A percentile compares a stretch with the other conserved stretches of the same genome.
Evolutionary conservation across 1,140 invertebrate genomes (phyloP).

Genomic region (Zaprionus nigranus): DNA sequence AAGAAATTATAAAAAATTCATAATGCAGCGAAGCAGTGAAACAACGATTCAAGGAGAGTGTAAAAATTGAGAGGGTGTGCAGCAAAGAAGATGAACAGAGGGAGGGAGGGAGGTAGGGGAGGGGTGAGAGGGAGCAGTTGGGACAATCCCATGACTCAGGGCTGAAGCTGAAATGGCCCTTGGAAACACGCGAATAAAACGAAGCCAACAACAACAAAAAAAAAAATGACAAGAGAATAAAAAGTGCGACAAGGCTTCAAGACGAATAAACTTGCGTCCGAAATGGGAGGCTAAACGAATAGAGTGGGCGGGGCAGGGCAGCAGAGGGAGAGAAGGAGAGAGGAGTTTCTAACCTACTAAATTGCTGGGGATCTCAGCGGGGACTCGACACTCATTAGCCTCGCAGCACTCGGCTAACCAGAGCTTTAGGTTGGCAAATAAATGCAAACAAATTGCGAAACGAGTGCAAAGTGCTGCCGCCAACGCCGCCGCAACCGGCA

Average conservation of each 20-base stretch:
- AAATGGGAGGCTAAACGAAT: slow-evolving; percentile 26
- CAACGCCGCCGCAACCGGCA: slow-evolving; percentile 56
- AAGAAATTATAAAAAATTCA: slow-evolving; percentile 77
- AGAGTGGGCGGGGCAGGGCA: not conserved
- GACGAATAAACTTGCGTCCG: slow-evolving; percentile 40
- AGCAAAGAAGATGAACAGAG: no score
- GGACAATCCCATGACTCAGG: slow-evolving; percentile 57
- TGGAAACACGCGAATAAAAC: slow-evolving; percentile 62
- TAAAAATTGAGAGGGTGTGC: not conserved
- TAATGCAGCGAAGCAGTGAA: slow-evolving; percentile 68
- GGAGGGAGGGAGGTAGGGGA: no score
- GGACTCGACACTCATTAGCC: slow-evolving; percentile 47
- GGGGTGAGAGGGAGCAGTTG: not conserved
- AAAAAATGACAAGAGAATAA: slow-evolving; percentile 25
- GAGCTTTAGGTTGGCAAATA: slow-evolving; percentile 70
- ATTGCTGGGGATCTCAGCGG: not conserved
- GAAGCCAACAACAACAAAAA: slow-evolving; percentile 23
- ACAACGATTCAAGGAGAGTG: slow-evolving; percentile 22
- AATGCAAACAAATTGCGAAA: slow-evolving; percentile 71
- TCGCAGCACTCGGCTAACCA: slow-evolving; percentile 18
- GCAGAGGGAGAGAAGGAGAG: not conserved
- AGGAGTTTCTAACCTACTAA: not conserved
- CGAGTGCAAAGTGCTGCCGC: slow-evolving; percentile 26
- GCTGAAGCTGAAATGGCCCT: slow-evolving; percentile 29
- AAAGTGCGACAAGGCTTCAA: slow-evolving; percentile 24